Evolutionary conservation across 2,113 vertebrate species (phyloP).

Genomic region (Neogobius melanostomus): DNA sequence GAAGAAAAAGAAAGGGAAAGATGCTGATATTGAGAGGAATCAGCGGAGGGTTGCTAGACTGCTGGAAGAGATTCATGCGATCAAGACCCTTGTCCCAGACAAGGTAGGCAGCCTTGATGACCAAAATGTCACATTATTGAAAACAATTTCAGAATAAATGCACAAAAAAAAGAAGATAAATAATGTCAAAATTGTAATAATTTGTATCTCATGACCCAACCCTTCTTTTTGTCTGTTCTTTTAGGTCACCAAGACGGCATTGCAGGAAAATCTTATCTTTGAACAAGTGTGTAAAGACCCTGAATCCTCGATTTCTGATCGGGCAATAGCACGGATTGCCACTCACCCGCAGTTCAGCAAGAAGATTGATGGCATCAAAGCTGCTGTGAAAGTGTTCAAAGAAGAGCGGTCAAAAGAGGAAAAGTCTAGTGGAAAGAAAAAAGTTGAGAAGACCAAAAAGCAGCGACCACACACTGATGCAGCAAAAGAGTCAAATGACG

Average conservation of each 20-base stretch:
- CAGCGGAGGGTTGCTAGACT: slow-evolving; percentile 84
- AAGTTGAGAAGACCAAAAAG: neutral
- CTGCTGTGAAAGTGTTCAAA: slow-evolving; percentile 87
- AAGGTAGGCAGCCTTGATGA: slow-evolving; percentile 38
- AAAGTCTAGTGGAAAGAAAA: slow-evolving; percentile 38
- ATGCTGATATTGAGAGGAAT: slow-evolving; percentile 82
- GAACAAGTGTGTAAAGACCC: slow-evolving; percentile 86
- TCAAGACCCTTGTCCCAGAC: slow-evolving; percentile 87
- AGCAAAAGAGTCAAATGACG: neutral
- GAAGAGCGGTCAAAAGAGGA: slow-evolving; percentile 75
- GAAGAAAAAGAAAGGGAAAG: slow-evolving; percentile 88
- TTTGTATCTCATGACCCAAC: neutral
- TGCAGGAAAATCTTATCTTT: slow-evolving; percentile 85
- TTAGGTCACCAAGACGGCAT: slow-evolving; percentile 86
- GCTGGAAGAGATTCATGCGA: slow-evolving; percentile 88
- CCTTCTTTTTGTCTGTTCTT: too few species aligned
- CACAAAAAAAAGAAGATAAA: neutral
- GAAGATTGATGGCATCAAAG: slow-evolving; percentile 82
- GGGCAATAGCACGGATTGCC: slow-evolving; percentile 86
- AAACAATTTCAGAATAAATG: neutral
- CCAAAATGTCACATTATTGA: neutral
- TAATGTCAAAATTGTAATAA: too few species aligned
- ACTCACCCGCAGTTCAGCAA: slow-evolving; percentile 84
- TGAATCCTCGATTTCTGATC: slow-evolving; percentile 77
- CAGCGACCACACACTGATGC: neutral